Conservation (phyloP, 2,888 invertebrate genomes). For the Anticlea derivata region DNA sequence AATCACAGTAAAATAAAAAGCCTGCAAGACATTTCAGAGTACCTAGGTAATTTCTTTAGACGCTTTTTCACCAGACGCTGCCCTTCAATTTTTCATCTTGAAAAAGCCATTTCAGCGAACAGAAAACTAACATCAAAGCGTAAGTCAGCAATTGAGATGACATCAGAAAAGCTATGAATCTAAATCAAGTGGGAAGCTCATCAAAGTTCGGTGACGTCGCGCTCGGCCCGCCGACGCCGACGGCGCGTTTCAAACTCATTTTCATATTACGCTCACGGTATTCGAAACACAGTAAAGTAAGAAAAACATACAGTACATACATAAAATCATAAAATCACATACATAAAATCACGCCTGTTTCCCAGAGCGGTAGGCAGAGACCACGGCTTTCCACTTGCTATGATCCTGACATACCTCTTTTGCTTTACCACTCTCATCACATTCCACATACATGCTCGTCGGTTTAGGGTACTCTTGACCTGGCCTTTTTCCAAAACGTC, state of each 20-base stretch:
- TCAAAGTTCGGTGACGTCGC: constrained; percentile 67
- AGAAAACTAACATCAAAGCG: constrained; percentile 55
- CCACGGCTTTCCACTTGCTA: no score
- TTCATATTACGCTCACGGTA: constrained; percentile 59
- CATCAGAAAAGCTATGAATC: constrained; percentile 74
- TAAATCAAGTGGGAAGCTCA: constrained; percentile 72
- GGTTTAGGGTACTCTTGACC: no score
- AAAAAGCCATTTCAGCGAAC: constrained; percentile 29
- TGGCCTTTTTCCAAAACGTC: no score
- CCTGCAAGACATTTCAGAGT: no score
- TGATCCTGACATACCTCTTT: no score
- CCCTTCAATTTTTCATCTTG: constrained; percentile 16
- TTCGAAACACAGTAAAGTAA: constrained; percentile 10
- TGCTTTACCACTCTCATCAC: no score
- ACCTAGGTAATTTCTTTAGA: no score
- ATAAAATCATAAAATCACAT: no score
- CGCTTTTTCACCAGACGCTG: not conserved
- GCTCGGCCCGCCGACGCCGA: constrained; percentile 41
- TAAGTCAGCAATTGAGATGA: constrained; percentile 60
- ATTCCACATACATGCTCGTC: no score
- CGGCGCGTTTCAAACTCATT: constrained; percentile 71
- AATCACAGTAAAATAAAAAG: no score
- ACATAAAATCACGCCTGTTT: no score
- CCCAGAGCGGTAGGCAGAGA: no score
- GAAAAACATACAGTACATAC: not conserved